These are phyloP conservation scores for Diorhabda sublineata DNA, from an alignment of 1,140 invertebrate species.

Conservation along the genomic window DNA sequence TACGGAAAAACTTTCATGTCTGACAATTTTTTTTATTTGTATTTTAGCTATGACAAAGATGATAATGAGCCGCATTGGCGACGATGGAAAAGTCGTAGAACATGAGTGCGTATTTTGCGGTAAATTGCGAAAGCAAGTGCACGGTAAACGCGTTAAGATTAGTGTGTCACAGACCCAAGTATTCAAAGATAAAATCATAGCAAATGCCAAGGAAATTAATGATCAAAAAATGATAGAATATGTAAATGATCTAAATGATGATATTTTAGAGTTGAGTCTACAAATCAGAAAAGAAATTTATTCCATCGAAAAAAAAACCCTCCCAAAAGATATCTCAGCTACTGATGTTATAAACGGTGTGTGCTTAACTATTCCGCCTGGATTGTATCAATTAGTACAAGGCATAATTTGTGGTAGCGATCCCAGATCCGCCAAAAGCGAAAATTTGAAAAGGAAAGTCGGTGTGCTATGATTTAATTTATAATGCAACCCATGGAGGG, in stretches of 20 bases:
- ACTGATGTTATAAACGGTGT: neutral
- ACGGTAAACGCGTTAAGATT: neutral
- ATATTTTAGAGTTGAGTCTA: neutral
- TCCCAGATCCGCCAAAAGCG: neutral
- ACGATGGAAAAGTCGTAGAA: neutral
- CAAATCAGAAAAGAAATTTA: constrained; percentile 1
- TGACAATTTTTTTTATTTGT: neutral
- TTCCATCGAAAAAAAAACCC: neutral
- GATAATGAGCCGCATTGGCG: constrained; percentile 3
- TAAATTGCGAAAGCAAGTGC: neutral
- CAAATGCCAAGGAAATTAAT: neutral
- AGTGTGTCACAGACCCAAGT: neutral
- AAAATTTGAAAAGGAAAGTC: constrained; percentile 1
- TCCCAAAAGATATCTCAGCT: neutral
- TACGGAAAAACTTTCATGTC: neutral
- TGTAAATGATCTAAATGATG: neutral
- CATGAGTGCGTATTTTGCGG: neutral
- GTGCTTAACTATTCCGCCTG: neutral
- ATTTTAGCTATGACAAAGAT: neutral
- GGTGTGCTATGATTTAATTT: constrained; percentile 3
- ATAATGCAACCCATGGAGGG: constrained; percentile 4
- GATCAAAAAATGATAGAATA: neutral
- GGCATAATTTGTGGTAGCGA: constrained; percentile 1
- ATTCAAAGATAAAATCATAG: neutral
- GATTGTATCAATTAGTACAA: neutral